Conservation (phyloP, 2,797 vertebrate species). For the Sebastes taczanowskii region DNA sequence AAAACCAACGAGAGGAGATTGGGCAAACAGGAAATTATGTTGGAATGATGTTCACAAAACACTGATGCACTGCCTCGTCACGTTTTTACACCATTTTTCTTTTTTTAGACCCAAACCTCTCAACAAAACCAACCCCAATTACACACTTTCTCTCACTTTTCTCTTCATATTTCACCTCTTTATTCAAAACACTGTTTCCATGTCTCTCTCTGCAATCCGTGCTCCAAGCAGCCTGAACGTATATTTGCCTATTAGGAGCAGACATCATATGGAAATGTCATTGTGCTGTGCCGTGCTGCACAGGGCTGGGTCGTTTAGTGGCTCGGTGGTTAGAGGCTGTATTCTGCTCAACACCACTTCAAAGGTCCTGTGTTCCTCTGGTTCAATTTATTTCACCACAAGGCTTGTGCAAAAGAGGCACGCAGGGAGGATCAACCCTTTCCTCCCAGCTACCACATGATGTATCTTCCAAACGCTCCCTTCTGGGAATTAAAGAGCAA, state of each 20-base stretch:
- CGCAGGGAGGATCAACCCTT: constrained; percentile 57
- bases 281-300: constrained; percentile 2
- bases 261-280: constrained; percentile 65
- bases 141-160: background rate
- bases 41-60: background rate
- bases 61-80: background rate
- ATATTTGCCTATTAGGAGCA: constrained; percentile 28
- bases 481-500: constrained; percentile 21
- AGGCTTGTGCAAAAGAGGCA: constrained; percentile 43
- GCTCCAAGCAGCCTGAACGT: background rate
- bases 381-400: constrained; percentile 53
- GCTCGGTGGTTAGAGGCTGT: constrained; percentile 52
- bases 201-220: background rate
- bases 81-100: background rate
- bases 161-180: background rate
- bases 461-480: constrained; percentile 23
- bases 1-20: background rate
- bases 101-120: background rate
- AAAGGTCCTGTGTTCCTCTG: constrained; percentile 48
- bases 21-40: background rate
- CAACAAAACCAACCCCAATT: background rate
- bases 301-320: constrained; percentile 50
- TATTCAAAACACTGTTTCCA: constrained; percentile 27
- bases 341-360: constrained; percentile 59
- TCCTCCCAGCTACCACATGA: constrained; percentile 41